Evolutionary conservation across 2,113 vertebrate genomes (phyloP).

Genomic region (Nothobranchius furzeri): DNA sequence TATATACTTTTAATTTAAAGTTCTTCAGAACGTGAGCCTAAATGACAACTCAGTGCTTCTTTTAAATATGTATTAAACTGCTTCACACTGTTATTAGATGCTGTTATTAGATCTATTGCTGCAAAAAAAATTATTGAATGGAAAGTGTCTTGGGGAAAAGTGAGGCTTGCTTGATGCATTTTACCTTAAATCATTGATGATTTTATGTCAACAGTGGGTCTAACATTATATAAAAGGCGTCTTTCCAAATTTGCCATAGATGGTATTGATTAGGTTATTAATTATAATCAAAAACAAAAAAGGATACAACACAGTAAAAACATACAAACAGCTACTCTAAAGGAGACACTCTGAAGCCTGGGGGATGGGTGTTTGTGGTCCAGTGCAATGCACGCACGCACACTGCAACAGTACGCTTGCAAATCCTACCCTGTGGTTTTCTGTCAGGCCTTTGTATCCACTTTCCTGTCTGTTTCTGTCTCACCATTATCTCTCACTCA

Average conservation of each 20-base stretch:
- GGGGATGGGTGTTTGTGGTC: constrained; percentile 38
- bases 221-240: background rate
- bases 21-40: too few relatives aligned
- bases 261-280: background rate
- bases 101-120: too few relatives aligned
- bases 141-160: too few relatives aligned
- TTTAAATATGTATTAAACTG: too few relatives aligned
- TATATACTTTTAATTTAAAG: too few relatives aligned
- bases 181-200: too few relatives aligned
- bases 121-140: too few relatives aligned
- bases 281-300: background rate
- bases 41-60: too few relatives aligned
- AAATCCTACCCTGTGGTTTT: constrained; percentile 52
- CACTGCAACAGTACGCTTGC: constrained; percentile 43
- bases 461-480: constrained; percentile 37
- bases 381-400: constrained; percentile 44
- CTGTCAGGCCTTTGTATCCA: constrained; percentile 41
- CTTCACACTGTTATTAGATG: too few relatives aligned
- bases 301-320: background rate
- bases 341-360: background rate
- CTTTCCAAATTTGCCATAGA: background rate
- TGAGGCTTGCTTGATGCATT: too few relatives aligned
- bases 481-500: constrained; percentile 18
- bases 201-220: background rate
- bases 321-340: background rate